These are phyloP conservation scores for Tragulus kanchil DNA, from an alignment of 2,113 vertebrate species.

Conservation along the genomic window DNA sequence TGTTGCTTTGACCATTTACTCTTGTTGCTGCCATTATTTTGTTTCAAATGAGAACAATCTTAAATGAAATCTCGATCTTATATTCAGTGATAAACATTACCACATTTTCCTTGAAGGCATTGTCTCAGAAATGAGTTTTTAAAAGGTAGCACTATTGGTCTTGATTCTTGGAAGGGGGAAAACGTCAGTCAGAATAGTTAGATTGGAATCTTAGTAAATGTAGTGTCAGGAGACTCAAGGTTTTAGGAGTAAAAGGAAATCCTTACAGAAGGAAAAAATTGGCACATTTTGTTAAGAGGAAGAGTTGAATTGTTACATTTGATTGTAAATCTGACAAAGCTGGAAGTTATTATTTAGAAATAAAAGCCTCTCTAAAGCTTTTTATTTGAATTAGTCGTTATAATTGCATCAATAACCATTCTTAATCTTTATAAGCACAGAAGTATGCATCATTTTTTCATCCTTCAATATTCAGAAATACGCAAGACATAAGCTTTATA, in stretches of 20 bases:
- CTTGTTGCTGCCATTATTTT: conserved; percentile 27
- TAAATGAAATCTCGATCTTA: conserved; percentile 39
- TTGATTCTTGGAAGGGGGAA: conserved; percentile 66
- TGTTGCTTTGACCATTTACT: conserved; percentile 33
- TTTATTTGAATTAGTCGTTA: conserved; percentile 29
- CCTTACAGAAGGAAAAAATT: conserved; percentile 68
- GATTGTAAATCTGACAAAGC: conserved; percentile 66
- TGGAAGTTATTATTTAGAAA: conserved; percentile 59
- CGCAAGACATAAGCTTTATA: not conserved
- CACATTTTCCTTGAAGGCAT: not conserved
- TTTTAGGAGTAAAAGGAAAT: conserved; percentile 65
- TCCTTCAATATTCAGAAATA: not conserved
- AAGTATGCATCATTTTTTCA: not conserved
- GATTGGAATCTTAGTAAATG: conserved; percentile 45
- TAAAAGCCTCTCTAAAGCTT: conserved; percentile 61
- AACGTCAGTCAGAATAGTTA: conserved; percentile 51
- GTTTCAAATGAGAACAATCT: conserved; percentile 43
- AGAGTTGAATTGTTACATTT: conserved; percentile 70
- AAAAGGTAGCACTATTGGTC: conserved; percentile 39
- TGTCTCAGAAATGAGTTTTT: conserved; percentile 7
- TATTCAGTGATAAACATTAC: conserved; percentile 58
- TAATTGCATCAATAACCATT: conserved; percentile 61
- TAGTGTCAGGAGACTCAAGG: conserved; percentile 66
- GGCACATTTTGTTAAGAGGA: conserved; percentile 24
- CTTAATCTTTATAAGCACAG: conserved; percentile 47